These are phyloP conservation scores for Spodoptera picta DNA, from an alignment of 2,888 invertebrate genomes.

Conservation along the genomic window DNA sequence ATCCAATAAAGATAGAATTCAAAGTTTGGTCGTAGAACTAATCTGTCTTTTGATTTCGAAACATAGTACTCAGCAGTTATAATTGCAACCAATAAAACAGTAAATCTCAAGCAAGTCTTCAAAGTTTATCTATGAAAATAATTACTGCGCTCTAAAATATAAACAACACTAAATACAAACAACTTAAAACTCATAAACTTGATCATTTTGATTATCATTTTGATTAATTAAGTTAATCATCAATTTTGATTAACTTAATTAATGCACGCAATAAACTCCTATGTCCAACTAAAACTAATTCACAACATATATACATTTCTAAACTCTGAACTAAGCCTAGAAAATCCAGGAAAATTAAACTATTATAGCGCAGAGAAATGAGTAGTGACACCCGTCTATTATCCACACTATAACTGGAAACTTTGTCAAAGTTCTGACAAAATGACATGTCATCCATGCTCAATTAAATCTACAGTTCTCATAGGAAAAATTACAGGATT, in stretches of 20 bases:
- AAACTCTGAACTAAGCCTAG: conserved; percentile 25
- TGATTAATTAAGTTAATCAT: no score
- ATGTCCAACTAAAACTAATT: conserved; percentile 28
- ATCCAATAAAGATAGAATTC: no score
- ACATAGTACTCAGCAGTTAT: no score
- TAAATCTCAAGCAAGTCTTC: no score
- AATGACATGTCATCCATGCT: conserved; percentile 39
- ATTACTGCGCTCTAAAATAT: no score
- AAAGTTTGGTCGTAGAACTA: no score
- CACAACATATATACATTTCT: conserved; percentile 15
- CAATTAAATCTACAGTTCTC: conserved; percentile 1
- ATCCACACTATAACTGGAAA: conserved; percentile 42
- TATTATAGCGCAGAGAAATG: conserved; percentile 44
- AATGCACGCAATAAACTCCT: conserved; percentile 20
- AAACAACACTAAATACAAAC: no score
- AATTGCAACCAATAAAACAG: no score
- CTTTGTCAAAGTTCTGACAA: conserved; percentile 53
- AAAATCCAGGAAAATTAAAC: conserved; percentile 47
- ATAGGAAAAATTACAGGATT: conserved; percentile 5
- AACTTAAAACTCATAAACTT: no score
- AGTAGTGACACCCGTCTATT: conserved; percentile 42
- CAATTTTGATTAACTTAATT: conserved; percentile 15
- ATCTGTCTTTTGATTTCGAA: no score
- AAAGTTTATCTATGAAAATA: no score
- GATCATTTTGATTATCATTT: no score